These are phyloP conservation scores for Hyles vespertilio DNA, from an alignment of 1,140 invertebrate species.

Conservation along the genomic window DNA sequence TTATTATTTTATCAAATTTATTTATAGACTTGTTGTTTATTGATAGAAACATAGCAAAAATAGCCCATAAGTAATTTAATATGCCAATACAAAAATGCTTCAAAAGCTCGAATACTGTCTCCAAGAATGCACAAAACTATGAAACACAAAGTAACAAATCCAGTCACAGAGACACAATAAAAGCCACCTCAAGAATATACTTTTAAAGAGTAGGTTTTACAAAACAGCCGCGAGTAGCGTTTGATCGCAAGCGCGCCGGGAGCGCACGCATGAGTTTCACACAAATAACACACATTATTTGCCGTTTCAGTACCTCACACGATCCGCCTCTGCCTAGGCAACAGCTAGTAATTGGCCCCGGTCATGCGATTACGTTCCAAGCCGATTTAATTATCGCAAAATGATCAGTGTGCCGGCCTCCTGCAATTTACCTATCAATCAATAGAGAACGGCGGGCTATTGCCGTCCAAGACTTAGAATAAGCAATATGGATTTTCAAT, in stretches of 20 bases:
- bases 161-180: too few relatives aligned
- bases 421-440: conserved; percentile 76
- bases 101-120: too few relatives aligned
- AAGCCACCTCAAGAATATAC: too few relatives aligned
- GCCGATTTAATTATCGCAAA: conserved; percentile 75
- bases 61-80: too few relatives aligned
- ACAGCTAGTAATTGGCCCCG: conserved; percentile 67
- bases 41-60: too few relatives aligned
- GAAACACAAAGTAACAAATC: too few relatives aligned
- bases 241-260: conserved; percentile 28
- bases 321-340: conserved; percentile 59
- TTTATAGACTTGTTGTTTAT: too few relatives aligned
- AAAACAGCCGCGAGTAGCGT: too few relatives aligned
- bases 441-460: conserved; percentile 42
- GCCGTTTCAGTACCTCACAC: conserved; percentile 62
- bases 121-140: too few relatives aligned
- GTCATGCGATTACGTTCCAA: conserved; percentile 75
- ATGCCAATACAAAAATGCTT: too few relatives aligned
- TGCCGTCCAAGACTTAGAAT: conserved; percentile 27
- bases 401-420: conserved; percentile 70
- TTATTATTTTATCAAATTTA: too few relatives aligned
- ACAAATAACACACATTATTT: conserved; percentile 56
- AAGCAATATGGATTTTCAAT: conserved; percentile 42
- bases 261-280: conserved; percentile 51
- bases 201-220: not conserved